Percentiles rank a stretch among this genome's conserved stretches.
Conservation (phyloP, 2,888 invertebrate genomes). For the Rhorus exstirpatorius region DNA sequence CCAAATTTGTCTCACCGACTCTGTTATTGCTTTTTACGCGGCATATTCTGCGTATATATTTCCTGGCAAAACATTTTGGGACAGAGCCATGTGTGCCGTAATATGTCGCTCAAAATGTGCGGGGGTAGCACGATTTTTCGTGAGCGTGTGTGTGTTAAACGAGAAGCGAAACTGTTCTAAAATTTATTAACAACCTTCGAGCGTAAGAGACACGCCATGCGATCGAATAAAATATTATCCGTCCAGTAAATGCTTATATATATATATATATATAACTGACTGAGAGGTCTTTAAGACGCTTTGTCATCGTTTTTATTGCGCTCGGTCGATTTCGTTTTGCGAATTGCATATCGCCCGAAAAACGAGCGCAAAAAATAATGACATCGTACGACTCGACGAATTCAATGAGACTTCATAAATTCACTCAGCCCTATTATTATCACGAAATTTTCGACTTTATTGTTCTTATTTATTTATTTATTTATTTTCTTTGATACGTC, state of each 20-base stretch:
- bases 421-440: too few species aligned
- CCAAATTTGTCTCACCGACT: slow-evolving; percentile 13
- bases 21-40: slow-evolving; percentile 52
- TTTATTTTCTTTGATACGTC: neutral
- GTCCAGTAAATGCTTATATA: neutral
- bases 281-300: neutral
- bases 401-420: too few species aligned
- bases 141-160: slow-evolving; percentile 5
- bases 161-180: slow-evolving; percentile 24
- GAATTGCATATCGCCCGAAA: too few species aligned
- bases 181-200: slow-evolving; percentile 48
- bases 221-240: slow-evolving; percentile 54
- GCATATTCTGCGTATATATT: slow-evolving; percentile 17
- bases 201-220: slow-evolving; percentile 54
- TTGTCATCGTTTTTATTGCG: neutral
- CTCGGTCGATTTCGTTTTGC: neutral
- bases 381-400: neutral
- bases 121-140: slow-evolving; percentile 1
- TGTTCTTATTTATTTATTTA: too few species aligned
- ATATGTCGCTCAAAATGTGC: slow-evolving; percentile 48
- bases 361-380: too few species aligned
- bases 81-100: slow-evolving; percentile 2
- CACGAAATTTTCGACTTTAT: too few species aligned
- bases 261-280: too few species aligned
- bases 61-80: slow-evolving; percentile 33